A percentile compares a stretch with the other conserved stretches of the same genome.
Evolutionary conservation across 2,888 invertebrate genomes (phyloP).

Genomic region (Melanchra persicariae): DNA sequence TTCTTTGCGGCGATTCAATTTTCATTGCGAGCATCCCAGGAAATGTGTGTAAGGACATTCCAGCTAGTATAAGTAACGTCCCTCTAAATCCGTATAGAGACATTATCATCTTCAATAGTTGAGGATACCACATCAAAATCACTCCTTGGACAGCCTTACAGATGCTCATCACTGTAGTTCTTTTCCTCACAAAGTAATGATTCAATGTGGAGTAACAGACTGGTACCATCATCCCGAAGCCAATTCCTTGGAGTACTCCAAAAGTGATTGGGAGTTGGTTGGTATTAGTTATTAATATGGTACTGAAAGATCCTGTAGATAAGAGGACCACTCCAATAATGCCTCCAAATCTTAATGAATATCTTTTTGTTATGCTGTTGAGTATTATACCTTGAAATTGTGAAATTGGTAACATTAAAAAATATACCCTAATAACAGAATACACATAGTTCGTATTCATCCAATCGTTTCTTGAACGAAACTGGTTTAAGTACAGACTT

Average conservation of each 20-base stretch:
- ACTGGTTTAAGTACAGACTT: not conserved
- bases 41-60: slow-evolving; percentile 91
- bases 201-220: slow-evolving; percentile 92
- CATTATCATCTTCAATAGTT: slow-evolving; percentile 88
- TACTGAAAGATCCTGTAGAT: slow-evolving; percentile 87
- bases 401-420: not conserved
- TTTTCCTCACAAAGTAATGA: slow-evolving; percentile 91
- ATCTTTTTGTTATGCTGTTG: slow-evolving; percentile 89
- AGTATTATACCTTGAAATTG: slow-evolving; percentile 90
- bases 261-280: slow-evolving; percentile 90
- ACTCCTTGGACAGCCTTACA: slow-evolving; percentile 91
- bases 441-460: not conserved
- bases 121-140: slow-evolving; percentile 91
- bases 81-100: slow-evolving; percentile 91
- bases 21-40: slow-evolving; percentile 91
- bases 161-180: slow-evolving; percentile 92
- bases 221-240: slow-evolving; percentile 92
- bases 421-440: not conserved
- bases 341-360: slow-evolving; percentile 90
- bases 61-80: slow-evolving; percentile 91
- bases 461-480: not conserved
- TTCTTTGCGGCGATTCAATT: slow-evolving; percentile 69
- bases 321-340: slow-evolving; percentile 89
- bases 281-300: slow-evolving; percentile 89
- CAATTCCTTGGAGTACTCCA: slow-evolving; percentile 91